Percentiles rank a stretch among this genome's conserved stretches.
phyloP scores from a whole-genome alignment of 2,797 vertebrate genomes.

The Muscicapa comitata region DNA sequence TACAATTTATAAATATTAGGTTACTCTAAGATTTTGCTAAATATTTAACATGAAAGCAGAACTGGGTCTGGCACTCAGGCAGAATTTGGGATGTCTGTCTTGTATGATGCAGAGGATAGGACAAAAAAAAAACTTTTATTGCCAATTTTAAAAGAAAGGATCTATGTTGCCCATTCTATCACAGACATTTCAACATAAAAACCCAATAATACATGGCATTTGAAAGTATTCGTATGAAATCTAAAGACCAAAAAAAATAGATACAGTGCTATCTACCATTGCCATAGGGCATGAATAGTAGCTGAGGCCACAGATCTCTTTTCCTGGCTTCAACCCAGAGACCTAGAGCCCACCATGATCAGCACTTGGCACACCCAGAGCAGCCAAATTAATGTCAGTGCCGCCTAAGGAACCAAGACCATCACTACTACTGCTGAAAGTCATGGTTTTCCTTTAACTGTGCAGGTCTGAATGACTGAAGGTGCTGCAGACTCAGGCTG shows the following conservation, averaged over 20 bases:
- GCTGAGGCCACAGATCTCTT: neutral
- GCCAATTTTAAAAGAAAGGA: neutral
- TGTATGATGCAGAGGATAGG: neutral
- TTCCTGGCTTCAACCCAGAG: neutral
- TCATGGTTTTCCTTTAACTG: neutral
- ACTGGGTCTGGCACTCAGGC: neutral
- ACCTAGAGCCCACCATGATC: neutral
- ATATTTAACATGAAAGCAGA: neutral
- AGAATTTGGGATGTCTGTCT: neutral
- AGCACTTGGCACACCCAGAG: neutral
- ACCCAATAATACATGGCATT: neutral
- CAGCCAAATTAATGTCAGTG: neutral
- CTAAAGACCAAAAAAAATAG: no score
- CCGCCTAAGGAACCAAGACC: neutral
- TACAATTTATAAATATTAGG: neutral
- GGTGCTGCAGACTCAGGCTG: neutral
- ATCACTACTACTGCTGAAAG: neutral
- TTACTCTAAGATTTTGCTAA: neutral
- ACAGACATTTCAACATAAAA: neutral
- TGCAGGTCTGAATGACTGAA: neutral
- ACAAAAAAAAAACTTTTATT: neutral
- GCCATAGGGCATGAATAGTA: neutral
- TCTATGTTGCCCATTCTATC: neutral
- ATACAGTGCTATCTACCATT: neutral
- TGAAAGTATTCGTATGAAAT: neutral